Conservation (phyloP, 1,140 invertebrate species). For the Tetramorium simillimum region DNA sequence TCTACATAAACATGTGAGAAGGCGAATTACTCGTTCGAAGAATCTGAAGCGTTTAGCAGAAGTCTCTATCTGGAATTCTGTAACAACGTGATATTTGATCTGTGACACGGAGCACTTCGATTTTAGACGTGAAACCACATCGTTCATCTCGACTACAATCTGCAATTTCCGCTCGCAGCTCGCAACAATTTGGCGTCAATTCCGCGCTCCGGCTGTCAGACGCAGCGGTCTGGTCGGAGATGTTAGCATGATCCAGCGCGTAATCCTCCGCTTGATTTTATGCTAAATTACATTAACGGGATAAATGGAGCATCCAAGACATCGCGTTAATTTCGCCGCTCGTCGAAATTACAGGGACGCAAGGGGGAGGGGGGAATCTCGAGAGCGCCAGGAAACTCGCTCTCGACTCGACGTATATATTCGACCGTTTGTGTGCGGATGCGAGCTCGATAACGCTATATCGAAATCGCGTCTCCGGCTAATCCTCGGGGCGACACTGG, state of each 20-base stretch:
- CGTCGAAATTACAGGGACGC: constrained; percentile 34
- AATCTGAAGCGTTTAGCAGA: neutral
- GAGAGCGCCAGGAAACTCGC: neutral
- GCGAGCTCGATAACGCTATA: neutral
- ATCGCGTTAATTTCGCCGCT: constrained; percentile 36
- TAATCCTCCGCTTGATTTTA: constrained; percentile 51
- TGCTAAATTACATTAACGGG: constrained; percentile 56
- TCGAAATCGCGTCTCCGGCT: constrained; percentile 17
- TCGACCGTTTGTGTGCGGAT: neutral
- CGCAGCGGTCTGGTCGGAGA: constrained; percentile 29
- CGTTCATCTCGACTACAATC: constrained; percentile 31
- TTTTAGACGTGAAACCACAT: constrained; percentile 36
- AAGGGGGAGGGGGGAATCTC: neutral
- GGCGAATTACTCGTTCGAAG: neutral
- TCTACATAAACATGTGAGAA: neutral
- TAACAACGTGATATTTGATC: constrained; percentile 23
- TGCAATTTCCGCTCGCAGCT: constrained; percentile 50
- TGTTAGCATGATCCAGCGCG: constrained; percentile 46
- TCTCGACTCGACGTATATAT: neutral
- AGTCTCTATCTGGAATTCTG: neutral
- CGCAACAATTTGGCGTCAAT: constrained; percentile 57
- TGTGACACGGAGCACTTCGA: constrained; percentile 1
- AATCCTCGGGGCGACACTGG: constrained; percentile 32
- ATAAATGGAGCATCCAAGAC: constrained; percentile 54
- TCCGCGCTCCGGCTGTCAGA: constrained; percentile 46